Base-by-base conservation (phyloP, 2,797 vertebrate species). In the Florisuga fusca region DNA sequence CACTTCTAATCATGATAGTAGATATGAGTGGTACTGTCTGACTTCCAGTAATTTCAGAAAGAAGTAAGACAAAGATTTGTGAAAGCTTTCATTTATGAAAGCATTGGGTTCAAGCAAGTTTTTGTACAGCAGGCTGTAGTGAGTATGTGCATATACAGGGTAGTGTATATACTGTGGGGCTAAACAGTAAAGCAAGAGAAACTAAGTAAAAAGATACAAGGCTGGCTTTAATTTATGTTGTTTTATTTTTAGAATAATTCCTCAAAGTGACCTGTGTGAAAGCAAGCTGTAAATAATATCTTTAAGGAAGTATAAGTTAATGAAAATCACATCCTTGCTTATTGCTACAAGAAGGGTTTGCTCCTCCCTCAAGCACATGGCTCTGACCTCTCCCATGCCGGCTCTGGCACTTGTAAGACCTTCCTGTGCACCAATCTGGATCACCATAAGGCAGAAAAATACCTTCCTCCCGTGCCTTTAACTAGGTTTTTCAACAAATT, bases 11-110 rank as follows among this genome's bases (percentile, higher is more conserved):
- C 12, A 6, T 1, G 7, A 41, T 0, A 59, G 19, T 50, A 45
- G 4, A 66, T 1, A 0, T 4, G 8, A 67, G 45, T 9, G 34
- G 4, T 31, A 55, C 0, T 41, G 22, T 23, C 57, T 23, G 19
- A 73, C 18, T 51, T 62, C 29, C 7, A 15, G 26, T 10, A 89
- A 71, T 51, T 87, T 20, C 26, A 61, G 15, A 78, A 57, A 85
- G 17, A 29, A 25, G 5, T 3, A 55, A 76, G 15, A 45, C 0
- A 1, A 55, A 82, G 31, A 58, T 38, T 33, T 36, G 51, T 0
- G 1, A 7, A 75, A 50, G 6, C 16, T 41, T 41, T 41, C 38
- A 58, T 38, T 33, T 45, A 55, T 0, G 1, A 7, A 75, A 50
- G 6, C 16, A 50, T 11, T 34, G 15, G 23, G 17, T 64, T 43